Base-by-base conservation (phyloP, 2,113 vertebrate genomes). In the Tenebrosternarchus preto region DNA sequence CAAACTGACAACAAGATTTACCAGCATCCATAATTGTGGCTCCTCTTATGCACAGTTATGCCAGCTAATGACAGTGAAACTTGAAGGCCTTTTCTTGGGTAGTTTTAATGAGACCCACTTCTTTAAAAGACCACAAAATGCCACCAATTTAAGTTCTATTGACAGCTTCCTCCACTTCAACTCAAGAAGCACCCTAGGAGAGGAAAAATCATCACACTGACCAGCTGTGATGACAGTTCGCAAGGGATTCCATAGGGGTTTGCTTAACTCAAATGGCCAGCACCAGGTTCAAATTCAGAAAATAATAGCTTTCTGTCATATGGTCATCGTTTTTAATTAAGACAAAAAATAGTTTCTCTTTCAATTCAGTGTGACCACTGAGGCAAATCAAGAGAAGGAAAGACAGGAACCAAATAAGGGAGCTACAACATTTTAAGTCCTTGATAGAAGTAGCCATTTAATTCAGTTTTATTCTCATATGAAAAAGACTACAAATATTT, bases 1-100 rank as follows among this genome's bases (percentile, higher is more conserved):
- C 94, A 97, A 97, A 96, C 95, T 97, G 97, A 98, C 95, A 96
- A 96, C 94, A 95, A 92, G 94, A 95, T 94, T 96, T 95, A 95
- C 92, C 94, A 92, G 93, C 92, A 96, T 97, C 95, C 92, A 94
- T 97, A 97, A 97, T 96, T 97, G 95, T 95, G 95, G 94, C 94
- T 94, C 64, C 93, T 96, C 95, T 98, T 94, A 96, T 96, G 93
- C 95, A 91, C 93, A 90, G 94, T 96, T 96, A 95, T 91, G 88
- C 90, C 85, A 90, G 92, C 94, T 98, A 97, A 97, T 95, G 96
- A 97, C 95, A 94, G 92, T 91, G 94, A 90, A 95, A 94, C 94
- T 93, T 93, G 93, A 92, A 94, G 91, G 92, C 93, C 88, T 91
- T 90, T 93, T 68, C 84, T 85, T 88, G 92, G 85, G 78, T 90